Percentiles rank a stretch among this genome's conserved stretches.
Evolutionary conservation across 2,888 invertebrate species (phyloP).

Genomic region (Tubulanus polymorphus): DNA sequence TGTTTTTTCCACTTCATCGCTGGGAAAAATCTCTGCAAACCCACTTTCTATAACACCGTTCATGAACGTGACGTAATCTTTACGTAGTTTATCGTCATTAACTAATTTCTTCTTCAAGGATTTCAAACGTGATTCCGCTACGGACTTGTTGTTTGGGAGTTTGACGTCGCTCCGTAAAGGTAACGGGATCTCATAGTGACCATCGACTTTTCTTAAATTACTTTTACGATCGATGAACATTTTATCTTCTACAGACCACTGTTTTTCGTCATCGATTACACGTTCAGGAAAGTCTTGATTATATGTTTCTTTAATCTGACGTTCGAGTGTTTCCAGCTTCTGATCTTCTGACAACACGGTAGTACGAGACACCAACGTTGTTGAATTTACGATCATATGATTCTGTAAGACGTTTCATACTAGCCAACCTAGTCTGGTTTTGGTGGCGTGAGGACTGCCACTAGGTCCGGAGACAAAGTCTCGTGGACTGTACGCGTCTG

Average conservation of each 20-base stretch:
- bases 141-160: not conserved
- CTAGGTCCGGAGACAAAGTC: slow-evolving; percentile 13
- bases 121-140: not conserved
- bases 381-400: too few relatives aligned
- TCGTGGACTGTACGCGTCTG: slow-evolving; percentile 15
- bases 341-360: too few relatives aligned
- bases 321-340: not conserved
- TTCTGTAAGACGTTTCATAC: slow-evolving; percentile 18
- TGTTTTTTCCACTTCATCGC: not conserved
- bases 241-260: slow-evolving; percentile 14
- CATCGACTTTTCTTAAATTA: too few relatives aligned
- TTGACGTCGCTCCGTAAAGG: not conserved
- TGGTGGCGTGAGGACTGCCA: slow-evolving; percentile 18
- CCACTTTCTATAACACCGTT: slow-evolving; percentile 5
- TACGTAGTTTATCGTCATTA: not conserved
- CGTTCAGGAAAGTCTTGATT: slow-evolving; percentile 17
- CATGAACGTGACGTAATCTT: slow-evolving; percentile 3
- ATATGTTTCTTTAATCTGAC: too few relatives aligned
- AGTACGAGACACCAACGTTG: too few relatives aligned
- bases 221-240: too few relatives aligned
- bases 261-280: slow-evolving; percentile 11
- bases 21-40: slow-evolving; percentile 6
- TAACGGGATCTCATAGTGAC: not conserved
- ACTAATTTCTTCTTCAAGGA: slow-evolving; percentile 2
- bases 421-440: slow-evolving; percentile 12